Percentiles rank a stretch among this genome's conserved stretches.
Evolutionary conservation across 1,140 invertebrate genomes (phyloP).

Genomic region (Drosophila simulans): DNA sequence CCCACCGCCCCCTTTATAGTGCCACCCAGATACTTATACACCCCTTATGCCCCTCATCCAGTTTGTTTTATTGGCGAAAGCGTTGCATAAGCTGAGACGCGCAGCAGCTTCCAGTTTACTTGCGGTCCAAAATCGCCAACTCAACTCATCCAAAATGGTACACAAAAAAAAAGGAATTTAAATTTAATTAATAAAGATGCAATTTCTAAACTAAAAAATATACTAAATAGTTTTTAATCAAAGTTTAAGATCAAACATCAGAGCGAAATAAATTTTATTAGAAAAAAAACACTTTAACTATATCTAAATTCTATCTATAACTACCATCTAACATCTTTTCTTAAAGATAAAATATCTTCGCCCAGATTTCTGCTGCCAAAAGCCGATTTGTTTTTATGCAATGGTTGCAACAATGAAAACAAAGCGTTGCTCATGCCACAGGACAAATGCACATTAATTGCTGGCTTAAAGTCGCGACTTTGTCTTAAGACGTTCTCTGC

Average conservation of each 20-base stretch:
- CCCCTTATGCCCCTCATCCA: neutral
- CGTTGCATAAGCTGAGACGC: conserved; percentile 48
- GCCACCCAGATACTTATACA: neutral
- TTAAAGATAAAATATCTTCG: too few species aligned
- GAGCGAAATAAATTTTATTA: too few species aligned
- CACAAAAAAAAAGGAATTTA: neutral
- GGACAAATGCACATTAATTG: conserved; percentile 57
- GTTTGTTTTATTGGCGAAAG: conserved; percentile 53
- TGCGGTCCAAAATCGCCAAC: conserved; percentile 38
- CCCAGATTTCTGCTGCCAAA: too few species aligned
- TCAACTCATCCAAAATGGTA: neutral
- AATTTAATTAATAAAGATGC: neutral
- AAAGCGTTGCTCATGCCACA: conserved; percentile 7
- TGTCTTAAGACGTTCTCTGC: neutral
- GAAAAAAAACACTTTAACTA: too few species aligned
- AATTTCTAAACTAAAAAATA: too few species aligned
- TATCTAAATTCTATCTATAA: too few species aligned
- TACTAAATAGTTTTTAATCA: too few species aligned
- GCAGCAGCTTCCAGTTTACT: neutral
- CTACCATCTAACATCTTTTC: too few species aligned
- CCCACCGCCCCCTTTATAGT: neutral
- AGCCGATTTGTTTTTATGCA: too few species aligned
- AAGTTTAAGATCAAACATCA: too few species aligned
- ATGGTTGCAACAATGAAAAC: neutral
- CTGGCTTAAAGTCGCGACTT: conserved; percentile 16